A percentile compares a stretch with the other conserved stretches of the same genome.
Evolutionary conservation across 2,888 invertebrate species (phyloP).

Genomic region (Scelioninae gen. 1): DNA sequence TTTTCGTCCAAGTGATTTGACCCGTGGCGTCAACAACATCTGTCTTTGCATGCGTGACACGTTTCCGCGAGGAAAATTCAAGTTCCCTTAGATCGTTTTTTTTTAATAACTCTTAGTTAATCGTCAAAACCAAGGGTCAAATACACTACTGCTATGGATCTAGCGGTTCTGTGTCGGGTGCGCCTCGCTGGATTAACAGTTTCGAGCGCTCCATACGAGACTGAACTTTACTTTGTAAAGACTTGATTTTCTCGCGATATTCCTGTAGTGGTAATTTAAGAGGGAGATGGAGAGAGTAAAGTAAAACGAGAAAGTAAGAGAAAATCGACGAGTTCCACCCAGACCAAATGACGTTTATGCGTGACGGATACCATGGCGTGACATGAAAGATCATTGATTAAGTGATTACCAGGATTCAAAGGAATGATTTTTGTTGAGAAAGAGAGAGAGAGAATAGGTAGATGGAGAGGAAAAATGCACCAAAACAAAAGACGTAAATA

Average conservation of each 20-base stretch:
- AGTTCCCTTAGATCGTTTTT: background rate
- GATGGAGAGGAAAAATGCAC: constrained; percentile 75
- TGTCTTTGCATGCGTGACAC: background rate
- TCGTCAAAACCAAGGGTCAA: constrained; percentile 42
- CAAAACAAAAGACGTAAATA: constrained; percentile 83
- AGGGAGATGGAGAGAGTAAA: constrained; percentile 73
- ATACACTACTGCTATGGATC: constrained; percentile 82
- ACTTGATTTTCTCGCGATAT: constrained; percentile 93
- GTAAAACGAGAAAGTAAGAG: constrained; percentile 57
- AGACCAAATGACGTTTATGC: constrained; percentile 58
- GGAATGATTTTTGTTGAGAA: constrained; percentile 67
- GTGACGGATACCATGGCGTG: constrained; percentile 62
- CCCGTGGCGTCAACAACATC: constrained; percentile 23
- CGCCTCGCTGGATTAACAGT: constrained; percentile 93
- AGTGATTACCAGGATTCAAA: constrained; percentile 42
- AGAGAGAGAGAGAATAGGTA: constrained; percentile 54
- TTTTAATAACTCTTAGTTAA: constrained; percentile 33
- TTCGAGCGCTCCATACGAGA: constrained; percentile 95
- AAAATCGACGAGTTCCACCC: constrained; percentile 66
- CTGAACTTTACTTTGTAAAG: constrained; percentile 94
- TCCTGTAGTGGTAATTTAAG: constrained; percentile 86
- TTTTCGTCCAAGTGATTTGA: constrained; percentile 37
- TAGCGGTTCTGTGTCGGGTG: constrained; percentile 91
- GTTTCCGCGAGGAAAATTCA: background rate
- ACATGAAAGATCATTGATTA: constrained; percentile 37